A percentile compares a stretch with the other conserved stretches of the same genome.
These are phyloP conservation scores for Noctua janthina DNA, from an alignment of 2,888 invertebrate genomes.

Conservation along the genomic window DNA sequence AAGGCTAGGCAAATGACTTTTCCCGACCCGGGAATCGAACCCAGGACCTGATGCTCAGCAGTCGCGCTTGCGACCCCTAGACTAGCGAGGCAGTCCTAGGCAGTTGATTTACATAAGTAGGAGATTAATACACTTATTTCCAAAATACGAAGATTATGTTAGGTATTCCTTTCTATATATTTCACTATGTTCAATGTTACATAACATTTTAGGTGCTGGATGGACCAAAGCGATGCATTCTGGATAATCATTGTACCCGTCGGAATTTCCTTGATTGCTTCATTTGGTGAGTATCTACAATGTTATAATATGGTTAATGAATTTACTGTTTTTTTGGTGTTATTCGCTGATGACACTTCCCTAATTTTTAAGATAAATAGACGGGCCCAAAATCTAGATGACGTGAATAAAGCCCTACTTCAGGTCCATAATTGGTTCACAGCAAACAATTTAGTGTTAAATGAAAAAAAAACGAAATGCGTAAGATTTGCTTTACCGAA, in stretches of 20 bases:
- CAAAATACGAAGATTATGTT: not conserved
- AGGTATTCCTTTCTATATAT: not conserved
- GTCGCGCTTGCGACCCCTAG: no score
- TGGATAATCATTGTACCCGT: constrained; percentile 92
- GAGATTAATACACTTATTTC: not conserved
- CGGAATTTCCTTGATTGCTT: constrained; percentile 89
- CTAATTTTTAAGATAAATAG: no score
- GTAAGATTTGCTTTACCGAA: no score
- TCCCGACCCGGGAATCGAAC: no score
- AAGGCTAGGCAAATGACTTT: no score
- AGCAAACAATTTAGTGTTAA: no score
- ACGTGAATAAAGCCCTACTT: no score
- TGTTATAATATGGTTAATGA: not conserved
- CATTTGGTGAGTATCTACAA: constrained; percentile 87
- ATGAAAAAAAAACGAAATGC: no score
- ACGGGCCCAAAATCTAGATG: no score
- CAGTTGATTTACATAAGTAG: not conserved
- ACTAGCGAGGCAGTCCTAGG: not conserved
- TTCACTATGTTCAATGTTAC: not conserved
- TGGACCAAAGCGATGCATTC: constrained; percentile 91
- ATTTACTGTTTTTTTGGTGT: not conserved
- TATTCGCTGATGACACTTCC: no score
- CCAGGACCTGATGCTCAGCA: no score
- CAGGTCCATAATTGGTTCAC: no score
- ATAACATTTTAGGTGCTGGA: constrained; percentile 91